Conservation (phyloP, 2,113 vertebrate species). For the Papio anubis region DNA sequence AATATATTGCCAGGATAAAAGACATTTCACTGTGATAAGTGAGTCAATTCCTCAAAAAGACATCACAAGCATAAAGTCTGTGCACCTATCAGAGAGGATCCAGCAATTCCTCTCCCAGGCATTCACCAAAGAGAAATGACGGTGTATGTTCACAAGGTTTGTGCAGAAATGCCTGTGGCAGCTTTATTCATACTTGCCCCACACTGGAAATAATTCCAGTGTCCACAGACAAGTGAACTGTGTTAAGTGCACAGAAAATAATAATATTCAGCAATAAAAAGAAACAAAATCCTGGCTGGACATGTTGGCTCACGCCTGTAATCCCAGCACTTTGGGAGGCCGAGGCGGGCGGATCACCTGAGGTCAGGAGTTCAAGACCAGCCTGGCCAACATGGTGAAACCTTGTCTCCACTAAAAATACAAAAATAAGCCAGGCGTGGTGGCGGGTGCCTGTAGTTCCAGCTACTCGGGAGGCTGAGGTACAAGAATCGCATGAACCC, state of each 20-base stretch:
- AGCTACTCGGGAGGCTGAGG: too few relatives aligned
- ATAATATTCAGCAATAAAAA: neutral
- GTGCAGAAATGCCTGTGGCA: too few relatives aligned
- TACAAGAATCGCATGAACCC: too few relatives aligned
- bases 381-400: too few relatives aligned
- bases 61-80: rapidly evolving
- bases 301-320: too few relatives aligned
- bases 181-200: neutral
- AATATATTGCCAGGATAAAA: neutral
- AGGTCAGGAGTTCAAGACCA: too few relatives aligned
- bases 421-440: too few relatives aligned
- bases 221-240: neutral
- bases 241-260: neutral
- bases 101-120: neutral
- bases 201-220: neutral
- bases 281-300: neutral
- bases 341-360: too few relatives aligned
- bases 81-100: neutral
- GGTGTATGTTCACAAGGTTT: neutral
- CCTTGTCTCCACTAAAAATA: too few relatives aligned
- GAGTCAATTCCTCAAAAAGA: neutral
- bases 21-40: neutral
- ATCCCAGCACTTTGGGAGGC: too few relatives aligned
- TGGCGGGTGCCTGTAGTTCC: too few relatives aligned
- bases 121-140: neutral